phyloP scores from a whole-genome alignment of 2,113 vertebrate genomes.

The Tupaia chinensis region DNA sequence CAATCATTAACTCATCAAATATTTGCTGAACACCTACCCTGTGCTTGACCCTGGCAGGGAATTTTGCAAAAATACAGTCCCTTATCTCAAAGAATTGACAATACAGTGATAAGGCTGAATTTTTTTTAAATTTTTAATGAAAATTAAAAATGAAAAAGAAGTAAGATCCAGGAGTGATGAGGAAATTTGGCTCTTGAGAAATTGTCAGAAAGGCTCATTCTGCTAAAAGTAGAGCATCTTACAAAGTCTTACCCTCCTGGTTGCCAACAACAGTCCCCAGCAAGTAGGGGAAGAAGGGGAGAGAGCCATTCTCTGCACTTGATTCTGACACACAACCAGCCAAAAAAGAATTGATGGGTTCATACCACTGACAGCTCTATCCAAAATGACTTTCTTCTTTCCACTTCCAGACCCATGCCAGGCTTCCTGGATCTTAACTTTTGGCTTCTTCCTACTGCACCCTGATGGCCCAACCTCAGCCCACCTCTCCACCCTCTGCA shows the following conservation, averaged over 20 bases:
- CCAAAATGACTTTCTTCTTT: not conserved
- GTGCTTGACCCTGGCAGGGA: not conserved
- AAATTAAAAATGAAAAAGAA: slow-evolving; percentile 27
- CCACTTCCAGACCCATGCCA: not conserved
- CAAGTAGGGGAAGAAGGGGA: not conserved
- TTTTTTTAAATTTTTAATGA: not conserved
- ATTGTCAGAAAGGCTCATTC: not conserved
- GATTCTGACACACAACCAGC: not conserved
- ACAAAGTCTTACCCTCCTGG: not conserved
- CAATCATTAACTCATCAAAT: slow-evolving; percentile 25
- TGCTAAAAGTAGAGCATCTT: not conserved
- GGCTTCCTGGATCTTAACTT: not conserved
- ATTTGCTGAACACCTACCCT: not conserved
- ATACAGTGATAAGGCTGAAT: not conserved
- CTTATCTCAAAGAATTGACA: slow-evolving; percentile 25
- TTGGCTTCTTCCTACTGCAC: not conserved
- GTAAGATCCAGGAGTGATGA: not conserved
- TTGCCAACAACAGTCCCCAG: not conserved
- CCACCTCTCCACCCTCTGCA: not conserved
- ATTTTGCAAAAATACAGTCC: slow-evolving; percentile 16
- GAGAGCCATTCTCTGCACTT: not conserved
- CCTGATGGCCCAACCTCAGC: not conserved
- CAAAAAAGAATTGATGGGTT: not conserved
- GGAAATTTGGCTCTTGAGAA: slow-evolving; percentile 19
- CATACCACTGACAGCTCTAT: not conserved